These are phyloP conservation scores for Peromyscus leucopus DNA, from an alignment of 2,113 vertebrate species.

Conservation along the genomic window DNA sequence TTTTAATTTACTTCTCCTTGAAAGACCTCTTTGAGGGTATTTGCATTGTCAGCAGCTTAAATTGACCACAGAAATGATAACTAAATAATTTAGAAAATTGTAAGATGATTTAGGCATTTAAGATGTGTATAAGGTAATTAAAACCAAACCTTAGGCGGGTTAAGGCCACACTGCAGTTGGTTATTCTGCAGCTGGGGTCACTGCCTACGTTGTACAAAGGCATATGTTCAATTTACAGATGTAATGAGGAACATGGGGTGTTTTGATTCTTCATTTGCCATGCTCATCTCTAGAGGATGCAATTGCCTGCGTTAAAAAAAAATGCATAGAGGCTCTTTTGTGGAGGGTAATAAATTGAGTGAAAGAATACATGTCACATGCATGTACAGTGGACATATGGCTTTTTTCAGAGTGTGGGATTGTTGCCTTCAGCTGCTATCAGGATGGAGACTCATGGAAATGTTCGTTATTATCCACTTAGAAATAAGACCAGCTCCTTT, in stretches of 20 bases:
- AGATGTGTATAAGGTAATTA: slow-evolving; percentile 72
- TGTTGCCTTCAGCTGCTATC: slow-evolving; percentile 9
- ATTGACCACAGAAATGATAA: slow-evolving; percentile 76
- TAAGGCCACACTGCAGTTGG: not conserved
- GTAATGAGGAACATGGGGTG: slow-evolving; percentile 63
- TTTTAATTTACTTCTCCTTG: slow-evolving; percentile 72
- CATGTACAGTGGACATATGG: slow-evolving; percentile 59
- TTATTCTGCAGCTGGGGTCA: slow-evolving; percentile 62
- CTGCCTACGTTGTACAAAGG: not conserved
- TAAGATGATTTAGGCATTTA: slow-evolving; percentile 72
- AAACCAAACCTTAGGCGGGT: slow-evolving; percentile 62
- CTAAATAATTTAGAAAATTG: slow-evolving; percentile 73
- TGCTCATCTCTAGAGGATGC: slow-evolving; percentile 65
- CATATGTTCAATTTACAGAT: slow-evolving; percentile 60
- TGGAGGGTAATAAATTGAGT: slow-evolving; percentile 66
- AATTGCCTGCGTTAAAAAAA: slow-evolving; percentile 36
- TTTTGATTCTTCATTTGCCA: slow-evolving; percentile 70
- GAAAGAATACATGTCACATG: slow-evolving; percentile 60
- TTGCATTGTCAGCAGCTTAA: slow-evolving; percentile 72
- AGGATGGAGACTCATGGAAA: not conserved
- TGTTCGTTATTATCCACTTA: slow-evolving; percentile 29
- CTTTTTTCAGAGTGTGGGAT: not conserved
- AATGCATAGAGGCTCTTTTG: slow-evolving; percentile 56
- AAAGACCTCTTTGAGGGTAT: slow-evolving; percentile 62
- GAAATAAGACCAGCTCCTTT: slow-evolving; percentile 31